phyloP scores from a whole-genome alignment of 2,888 invertebrate species.

The Eurois occulta region DNA sequence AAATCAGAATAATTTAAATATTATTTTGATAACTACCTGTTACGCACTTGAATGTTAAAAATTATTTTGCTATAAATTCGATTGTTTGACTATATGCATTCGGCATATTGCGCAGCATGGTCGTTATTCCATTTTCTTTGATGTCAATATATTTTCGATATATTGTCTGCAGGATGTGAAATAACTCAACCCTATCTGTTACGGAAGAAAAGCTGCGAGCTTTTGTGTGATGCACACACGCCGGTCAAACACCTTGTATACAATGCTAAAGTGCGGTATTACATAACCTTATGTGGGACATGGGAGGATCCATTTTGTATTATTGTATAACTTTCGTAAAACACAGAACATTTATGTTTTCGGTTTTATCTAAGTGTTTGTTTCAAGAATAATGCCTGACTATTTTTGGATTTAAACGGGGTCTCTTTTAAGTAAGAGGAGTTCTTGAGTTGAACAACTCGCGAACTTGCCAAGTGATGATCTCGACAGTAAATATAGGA shows the following conservation, averaged over 20 bases:
- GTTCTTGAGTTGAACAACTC: neutral
- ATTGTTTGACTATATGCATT: neutral
- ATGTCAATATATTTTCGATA: neutral
- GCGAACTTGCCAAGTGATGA: neutral
- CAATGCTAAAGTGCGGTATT: conserved; percentile 30
- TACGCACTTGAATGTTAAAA: neutral
- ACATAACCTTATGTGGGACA: conserved; percentile 21
- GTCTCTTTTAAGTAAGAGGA: neutral
- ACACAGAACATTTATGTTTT: neutral
- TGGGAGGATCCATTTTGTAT: conserved; percentile 24
- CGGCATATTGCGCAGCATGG: neutral
- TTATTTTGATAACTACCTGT: conserved; percentile 2
- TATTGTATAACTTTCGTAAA: neutral
- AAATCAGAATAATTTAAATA: conserved; percentile 25
- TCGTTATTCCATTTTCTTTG: neutral
- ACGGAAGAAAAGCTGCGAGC: conserved; percentile 39
- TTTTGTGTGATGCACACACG: conserved; percentile 26
- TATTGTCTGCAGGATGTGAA: neutral
- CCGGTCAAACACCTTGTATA: conserved; percentile 15
- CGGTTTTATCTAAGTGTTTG: neutral
- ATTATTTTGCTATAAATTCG: neutral
- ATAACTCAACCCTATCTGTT: conserved; percentile 12
- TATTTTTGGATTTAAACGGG: neutral
- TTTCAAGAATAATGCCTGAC: neutral
- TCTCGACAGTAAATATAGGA: neutral